Evolutionary conservation across 2,888 invertebrate genomes (phyloP), one percentile per base, ranked within the genome.

Genomic region (Eurytoma californica): DNA sequence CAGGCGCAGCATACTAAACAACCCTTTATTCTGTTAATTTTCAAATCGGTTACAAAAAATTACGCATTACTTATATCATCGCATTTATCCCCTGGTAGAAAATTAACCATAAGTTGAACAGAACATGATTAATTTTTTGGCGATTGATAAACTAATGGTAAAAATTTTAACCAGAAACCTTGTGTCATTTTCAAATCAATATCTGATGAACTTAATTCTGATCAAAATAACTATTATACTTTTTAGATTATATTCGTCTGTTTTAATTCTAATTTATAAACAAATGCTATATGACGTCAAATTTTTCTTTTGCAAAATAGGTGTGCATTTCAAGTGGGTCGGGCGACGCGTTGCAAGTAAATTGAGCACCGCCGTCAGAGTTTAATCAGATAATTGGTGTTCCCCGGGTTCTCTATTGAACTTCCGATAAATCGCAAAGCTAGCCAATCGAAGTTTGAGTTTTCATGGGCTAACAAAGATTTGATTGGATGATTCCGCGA

Each of bases 381-480:
- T 74, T 74, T 74, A 67, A 74, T 74, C 74, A 67, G 74, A 74
- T 74, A 67, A 74, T 74, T 74, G 67, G 67, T 18, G 28, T 13
- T 66, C n/a, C 28, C n/a, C 28, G 51, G 49, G 39, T 53, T 72
- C n/a, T 28, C 55, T 18, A 66, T 66, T 58, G 74, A 74, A 58
- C 30, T 74, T 47, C 49, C 67, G 51, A 74, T 74, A 74, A 74
- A 74, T 67, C 20, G 63, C 53, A 5, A 72, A 53, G 51, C 63
- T 39, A 28, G 30, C 53, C 61, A 53, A 47, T 49, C 53, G 20
- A 7, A 57, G 65, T 28, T 73, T 65, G 65, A 73, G 65, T 73
- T 63, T 51, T 55, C 65, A 53, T 55, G 57, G 65, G 24, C 24
- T 73, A 39, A 65, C 73, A 73, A 73, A 65, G 65, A 63, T 73